Percentiles rank a stretch among this genome's conserved stretches.
Evolutionary conservation across 2,113 vertebrate genomes (phyloP).

Genomic region (Tamias sibiricus): DNA sequence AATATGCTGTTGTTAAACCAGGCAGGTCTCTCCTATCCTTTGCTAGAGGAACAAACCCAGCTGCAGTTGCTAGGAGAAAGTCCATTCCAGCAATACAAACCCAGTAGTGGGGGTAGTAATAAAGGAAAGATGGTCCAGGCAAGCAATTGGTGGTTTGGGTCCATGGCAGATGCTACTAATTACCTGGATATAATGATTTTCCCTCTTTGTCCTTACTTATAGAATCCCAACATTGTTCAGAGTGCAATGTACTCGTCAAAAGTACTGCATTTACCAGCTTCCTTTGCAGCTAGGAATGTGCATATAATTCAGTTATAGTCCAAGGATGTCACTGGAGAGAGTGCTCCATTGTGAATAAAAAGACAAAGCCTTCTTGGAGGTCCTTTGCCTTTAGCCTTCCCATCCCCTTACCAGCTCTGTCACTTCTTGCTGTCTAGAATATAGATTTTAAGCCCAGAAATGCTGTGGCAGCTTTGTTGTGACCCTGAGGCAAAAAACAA

Average conservation of each 20-base stretch:
- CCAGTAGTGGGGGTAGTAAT: background rate
- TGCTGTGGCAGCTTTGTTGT: background rate
- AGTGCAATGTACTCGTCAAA: slow-evolving; percentile 20
- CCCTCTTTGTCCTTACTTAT: background rate
- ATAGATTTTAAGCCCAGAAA: background rate
- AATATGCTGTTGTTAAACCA: slow-evolving; percentile 64
- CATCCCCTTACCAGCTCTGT: background rate
- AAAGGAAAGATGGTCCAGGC: slow-evolving; percentile 30
- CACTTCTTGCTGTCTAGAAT: slow-evolving; percentile 30
- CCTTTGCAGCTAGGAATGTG: slow-evolving; percentile 38
- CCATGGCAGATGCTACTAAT: slow-evolving; percentile 28
- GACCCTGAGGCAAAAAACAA: slow-evolving; percentile 36
- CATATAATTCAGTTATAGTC: background rate
- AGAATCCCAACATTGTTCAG: slow-evolving; percentile 11
- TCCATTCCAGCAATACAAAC: slow-evolving; percentile 35
- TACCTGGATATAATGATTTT: slow-evolving; percentile 4
- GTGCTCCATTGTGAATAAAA: background rate
- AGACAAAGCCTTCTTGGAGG: slow-evolving; percentile 34
- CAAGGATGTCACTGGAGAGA: background rate
- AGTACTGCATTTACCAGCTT: slow-evolving; percentile 49
- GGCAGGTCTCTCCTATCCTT: slow-evolving; percentile 35
- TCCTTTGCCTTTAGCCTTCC: slow-evolving; percentile 14
- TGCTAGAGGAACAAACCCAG: slow-evolving; percentile 59
- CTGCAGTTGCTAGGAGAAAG: slow-evolving; percentile 45
- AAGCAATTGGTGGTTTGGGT: background rate